Evolutionary conservation across 2,888 invertebrate species (phyloP).

Genomic region (Leucophora obtusa): DNA sequence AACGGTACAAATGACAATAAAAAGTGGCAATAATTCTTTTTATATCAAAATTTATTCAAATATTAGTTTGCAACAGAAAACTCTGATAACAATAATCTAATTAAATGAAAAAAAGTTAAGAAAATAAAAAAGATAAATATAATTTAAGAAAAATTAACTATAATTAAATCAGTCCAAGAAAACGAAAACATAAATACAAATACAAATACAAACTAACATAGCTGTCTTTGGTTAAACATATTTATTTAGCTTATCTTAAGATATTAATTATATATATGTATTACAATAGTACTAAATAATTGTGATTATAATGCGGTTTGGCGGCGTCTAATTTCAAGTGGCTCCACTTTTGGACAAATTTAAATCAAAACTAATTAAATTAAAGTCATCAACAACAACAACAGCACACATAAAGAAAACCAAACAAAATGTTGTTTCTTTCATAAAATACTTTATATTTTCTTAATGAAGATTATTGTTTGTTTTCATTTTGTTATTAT

Average conservation of each 20-base stretch:
- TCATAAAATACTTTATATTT: not conserved
- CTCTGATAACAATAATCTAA: not conserved
- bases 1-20: not conserved
- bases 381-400: not conserved
- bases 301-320: not conserved
- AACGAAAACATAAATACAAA: not conserved
- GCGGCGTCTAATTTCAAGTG: not conserved
- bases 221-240: too few species aligned
- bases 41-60: not conserved
- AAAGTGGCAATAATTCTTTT: not conserved
- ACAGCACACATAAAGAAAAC: not conserved
- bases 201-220: too few species aligned
- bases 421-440: not conserved
- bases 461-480: slow-evolving; percentile 39
- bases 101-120: not conserved
- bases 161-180: slow-evolving; percentile 15
- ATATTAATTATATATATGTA: not conserved
- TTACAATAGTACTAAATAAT: not conserved
- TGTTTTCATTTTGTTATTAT: slow-evolving; percentile 8
- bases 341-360: not conserved
- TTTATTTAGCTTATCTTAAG: not conserved
- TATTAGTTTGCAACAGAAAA: not conserved
- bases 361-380: slow-evolving; percentile 25
- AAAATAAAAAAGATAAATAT: not conserved
- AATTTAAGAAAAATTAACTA: not conserved